A percentile compares a stretch with the other conserved stretches of the same genome.
These are phyloP conservation scores for Silurus meridionalis DNA, from an alignment of 2,113 vertebrate species.

Conservation along the genomic window DNA sequence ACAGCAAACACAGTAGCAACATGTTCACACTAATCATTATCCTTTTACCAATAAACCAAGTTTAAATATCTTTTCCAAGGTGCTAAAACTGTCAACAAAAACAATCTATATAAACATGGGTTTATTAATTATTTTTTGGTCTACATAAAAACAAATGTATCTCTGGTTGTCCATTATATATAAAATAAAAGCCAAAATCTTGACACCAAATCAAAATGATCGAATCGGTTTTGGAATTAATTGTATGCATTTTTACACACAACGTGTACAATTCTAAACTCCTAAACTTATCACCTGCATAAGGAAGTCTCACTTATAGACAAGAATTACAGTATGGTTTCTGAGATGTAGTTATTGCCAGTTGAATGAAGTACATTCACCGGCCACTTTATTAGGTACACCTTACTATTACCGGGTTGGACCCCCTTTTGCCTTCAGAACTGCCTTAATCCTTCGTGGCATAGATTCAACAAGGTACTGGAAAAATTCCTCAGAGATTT, in stretches of 20 bases:
- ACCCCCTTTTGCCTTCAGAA: no score
- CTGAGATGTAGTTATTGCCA: background rate
- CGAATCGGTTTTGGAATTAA: background rate
- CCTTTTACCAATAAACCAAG: no score
- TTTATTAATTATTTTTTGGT: background rate
- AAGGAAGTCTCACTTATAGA: background rate
- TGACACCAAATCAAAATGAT: background rate
- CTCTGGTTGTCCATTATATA: background rate
- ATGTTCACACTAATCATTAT: background rate
- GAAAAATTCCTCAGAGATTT: no score
- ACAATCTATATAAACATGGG: background rate
- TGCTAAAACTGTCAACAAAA: background rate
- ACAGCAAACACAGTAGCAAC: constrained; percentile 5
- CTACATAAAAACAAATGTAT: background rate
- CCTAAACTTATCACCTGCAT: background rate
- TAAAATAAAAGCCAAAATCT: background rate
- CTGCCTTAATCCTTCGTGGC: no score
- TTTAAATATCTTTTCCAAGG: background rate
- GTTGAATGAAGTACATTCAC: background rate
- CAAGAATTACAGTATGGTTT: background rate
- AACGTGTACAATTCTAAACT: background rate
- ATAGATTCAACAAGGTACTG: no score
- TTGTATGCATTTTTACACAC: background rate
- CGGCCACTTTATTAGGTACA: no score
- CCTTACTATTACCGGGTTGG: no score